These are phyloP conservation scores for Minunthozetes semirufus DNA, from an alignment of 2,888 invertebrate species.

Conservation along the genomic window DNA sequence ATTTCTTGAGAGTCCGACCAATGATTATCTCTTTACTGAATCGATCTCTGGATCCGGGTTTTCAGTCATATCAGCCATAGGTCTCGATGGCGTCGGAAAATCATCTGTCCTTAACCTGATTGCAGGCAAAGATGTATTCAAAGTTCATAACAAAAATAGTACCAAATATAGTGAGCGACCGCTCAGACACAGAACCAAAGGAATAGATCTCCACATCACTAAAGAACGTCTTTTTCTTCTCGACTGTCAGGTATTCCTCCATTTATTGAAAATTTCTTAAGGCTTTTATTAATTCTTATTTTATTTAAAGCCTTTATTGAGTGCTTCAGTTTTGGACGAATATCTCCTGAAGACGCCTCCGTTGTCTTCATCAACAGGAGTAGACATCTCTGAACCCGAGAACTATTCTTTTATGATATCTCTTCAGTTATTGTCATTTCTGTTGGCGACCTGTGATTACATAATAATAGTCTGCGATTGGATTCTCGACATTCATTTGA, in stretches of 20 bases:
- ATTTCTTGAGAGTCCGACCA: not conserved
- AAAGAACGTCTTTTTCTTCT: constrained; percentile 35
- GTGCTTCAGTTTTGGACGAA: constrained; percentile 39
- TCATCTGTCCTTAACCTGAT: constrained; percentile 37
- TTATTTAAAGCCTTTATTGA: constrained; percentile 36
- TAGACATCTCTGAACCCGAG: constrained; percentile 37
- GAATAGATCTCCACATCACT: constrained; percentile 38
- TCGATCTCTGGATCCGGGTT: constrained; percentile 8
- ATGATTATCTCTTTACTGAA: not conserved
- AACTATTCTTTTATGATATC: constrained; percentile 37
- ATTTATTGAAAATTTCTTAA: not conserved
- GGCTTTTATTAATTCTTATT: not conserved
- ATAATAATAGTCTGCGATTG: constrained; percentile 37
- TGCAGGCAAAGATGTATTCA: constrained; percentile 36
- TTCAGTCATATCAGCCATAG: constrained; percentile 37
- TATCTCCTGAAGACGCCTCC: constrained; percentile 26
- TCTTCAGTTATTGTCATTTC: constrained; percentile 37
- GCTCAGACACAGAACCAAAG: constrained; percentile 37
- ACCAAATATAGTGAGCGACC: not conserved
- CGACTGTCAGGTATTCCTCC: constrained; percentile 35
- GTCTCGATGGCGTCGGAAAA: constrained; percentile 38
- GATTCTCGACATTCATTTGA: constrained; percentile 38
- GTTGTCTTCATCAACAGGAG: constrained; percentile 15
- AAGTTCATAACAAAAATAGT: constrained; percentile 30
- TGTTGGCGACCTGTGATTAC: constrained; percentile 38